Evolutionary conservation across 2,888 invertebrate genomes (phyloP).

Genomic region (Ctenicera cuprea): DNA sequence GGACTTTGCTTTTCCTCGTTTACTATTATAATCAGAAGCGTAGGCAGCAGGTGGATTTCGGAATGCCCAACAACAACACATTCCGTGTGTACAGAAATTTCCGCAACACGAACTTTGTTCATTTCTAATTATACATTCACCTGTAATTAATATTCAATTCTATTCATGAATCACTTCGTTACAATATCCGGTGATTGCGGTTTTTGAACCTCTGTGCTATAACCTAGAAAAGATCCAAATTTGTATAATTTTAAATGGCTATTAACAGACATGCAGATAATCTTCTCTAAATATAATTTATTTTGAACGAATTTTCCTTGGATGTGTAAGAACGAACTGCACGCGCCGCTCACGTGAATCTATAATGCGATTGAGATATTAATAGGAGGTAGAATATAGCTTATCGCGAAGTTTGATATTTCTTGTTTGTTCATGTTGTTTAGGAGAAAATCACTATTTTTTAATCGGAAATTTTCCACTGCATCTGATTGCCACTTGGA

Average conservation of each 20-base stretch:
- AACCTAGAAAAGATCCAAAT: not conserved
- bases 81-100: constrained; percentile 10
- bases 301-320: constrained; percentile 17
- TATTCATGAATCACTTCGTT: constrained; percentile 18
- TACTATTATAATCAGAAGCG: constrained; percentile 23
- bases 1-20: constrained; percentile 39
- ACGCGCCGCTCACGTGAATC: constrained; percentile 22
- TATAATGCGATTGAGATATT: constrained; percentile 12
- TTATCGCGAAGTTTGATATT: constrained; percentile 10
- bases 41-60: constrained; percentile 32
- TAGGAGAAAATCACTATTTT: too few species aligned
- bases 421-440: constrained; percentile 11
- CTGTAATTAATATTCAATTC: constrained; percentile 10
- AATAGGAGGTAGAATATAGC: constrained; percentile 19
- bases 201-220: not conserved
- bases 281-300: constrained; percentile 7
- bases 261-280: not conserved
- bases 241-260: not conserved
- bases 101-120: constrained; percentile 13
- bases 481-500: too few species aligned
- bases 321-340: not conserved
- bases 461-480: too few species aligned
- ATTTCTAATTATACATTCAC: constrained; percentile 28
- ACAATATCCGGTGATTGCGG: constrained; percentile 9
- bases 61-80: constrained; percentile 31